Evolutionary conservation across 1,140 invertebrate species (phyloP), one percentile per base, ranked within the genome.

Genomic region (Pseudoatta argentina): DNA sequence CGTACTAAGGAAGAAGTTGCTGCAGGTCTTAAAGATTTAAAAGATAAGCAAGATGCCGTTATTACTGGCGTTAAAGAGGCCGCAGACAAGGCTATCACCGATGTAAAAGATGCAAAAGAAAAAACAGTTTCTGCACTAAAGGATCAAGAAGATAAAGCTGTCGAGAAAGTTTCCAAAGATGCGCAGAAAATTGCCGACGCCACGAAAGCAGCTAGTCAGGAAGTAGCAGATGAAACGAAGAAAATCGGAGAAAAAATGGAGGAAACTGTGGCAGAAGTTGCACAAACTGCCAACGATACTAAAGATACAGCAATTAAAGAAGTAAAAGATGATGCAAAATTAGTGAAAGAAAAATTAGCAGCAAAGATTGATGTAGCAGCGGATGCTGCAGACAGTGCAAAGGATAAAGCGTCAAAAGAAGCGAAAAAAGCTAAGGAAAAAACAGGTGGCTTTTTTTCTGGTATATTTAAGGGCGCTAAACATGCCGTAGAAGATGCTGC

Each of bases 401-500:
- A 61, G 6, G 82, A 73, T 48, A 75, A 67, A n/a, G 69, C 34
- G 10, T 63, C 69, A 8, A 79, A 81, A 27, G 78, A 81, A 57
- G 10, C 34, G 5, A 71, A 81, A 3, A 81, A 81, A 71, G 5
- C 34, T 12, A 93, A 94, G 21, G 94, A 93, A 0, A 95, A 94
- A 79, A 21, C 83, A 1, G 59, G 67, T 21, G 86, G 91, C 5
- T 90, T 93, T 18, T 69, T 93, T 0, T 91, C 92, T 0, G 92
- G 91, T 0, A 85, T 93, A 10, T 92, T 93, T 73, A 92, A 92
- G 21, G 88, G 91, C 2, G 86, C 86, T 0, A 93, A 93, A 69
- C 91, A 93, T n/a, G 14, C 88, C 5, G 86, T 79, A 3, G 91
- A 93, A n/a, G 90, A 91, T 53, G 61, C 89, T 7, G 67, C 79